Evolutionary conservation across 2,797 vertebrate genomes (phyloP).

Genomic region (Phoebastria nigripes): DNA sequence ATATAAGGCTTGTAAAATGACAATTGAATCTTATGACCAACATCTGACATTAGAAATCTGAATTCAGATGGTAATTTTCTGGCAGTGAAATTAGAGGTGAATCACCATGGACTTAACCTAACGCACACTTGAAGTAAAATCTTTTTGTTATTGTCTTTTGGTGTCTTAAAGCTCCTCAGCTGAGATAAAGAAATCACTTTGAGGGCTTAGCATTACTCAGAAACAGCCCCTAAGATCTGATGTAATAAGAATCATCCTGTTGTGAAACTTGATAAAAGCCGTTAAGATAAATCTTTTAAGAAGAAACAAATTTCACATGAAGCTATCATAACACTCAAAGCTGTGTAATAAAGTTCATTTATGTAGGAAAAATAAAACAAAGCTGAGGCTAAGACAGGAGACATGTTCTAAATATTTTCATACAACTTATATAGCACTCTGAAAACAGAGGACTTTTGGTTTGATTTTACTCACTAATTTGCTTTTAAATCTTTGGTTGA

Average conservation of each 20-base stretch:
- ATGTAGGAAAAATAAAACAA: neutral
- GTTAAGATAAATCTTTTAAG: neutral
- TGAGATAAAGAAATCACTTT: neutral
- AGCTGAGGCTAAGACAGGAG: neutral
- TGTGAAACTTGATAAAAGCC: neutral
- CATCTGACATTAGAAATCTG: neutral
- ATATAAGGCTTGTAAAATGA: neutral
- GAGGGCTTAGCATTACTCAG: neutral
- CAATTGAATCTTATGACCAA: neutral
- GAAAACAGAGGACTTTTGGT: neutral
- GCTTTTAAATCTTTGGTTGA: neutral
- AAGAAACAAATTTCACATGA: neutral
- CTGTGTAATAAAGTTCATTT: neutral
- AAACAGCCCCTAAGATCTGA: neutral
- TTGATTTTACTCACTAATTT: neutral
- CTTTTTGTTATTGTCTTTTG: neutral
- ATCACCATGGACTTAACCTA: neutral
- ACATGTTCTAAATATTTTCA: neutral
- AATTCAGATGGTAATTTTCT: neutral
- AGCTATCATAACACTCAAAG: neutral
- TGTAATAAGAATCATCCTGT: neutral
- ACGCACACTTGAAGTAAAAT: neutral
- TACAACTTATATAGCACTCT: neutral
- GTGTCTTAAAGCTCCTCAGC: neutral
- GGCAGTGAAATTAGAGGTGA: neutral